These are phyloP conservation scores for Ochropleura leucogaster DNA, from an alignment of 2,888 invertebrate genomes.

Conservation along the genomic window DNA sequence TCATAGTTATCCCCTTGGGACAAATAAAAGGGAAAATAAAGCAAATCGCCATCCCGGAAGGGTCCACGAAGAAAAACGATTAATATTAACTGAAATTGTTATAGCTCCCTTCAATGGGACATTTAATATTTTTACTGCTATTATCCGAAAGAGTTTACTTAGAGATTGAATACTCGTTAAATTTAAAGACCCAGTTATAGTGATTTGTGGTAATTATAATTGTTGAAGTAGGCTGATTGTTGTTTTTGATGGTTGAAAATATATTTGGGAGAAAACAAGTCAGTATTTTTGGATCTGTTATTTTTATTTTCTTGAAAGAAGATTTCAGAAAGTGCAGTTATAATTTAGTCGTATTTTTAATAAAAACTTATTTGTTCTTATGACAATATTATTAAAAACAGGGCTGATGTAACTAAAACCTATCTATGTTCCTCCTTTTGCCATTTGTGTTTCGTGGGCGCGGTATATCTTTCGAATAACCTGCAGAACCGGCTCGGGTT, in stretches of 20 bases:
- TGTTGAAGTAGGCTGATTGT: slow-evolving; percentile 53
- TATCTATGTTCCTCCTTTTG: too few species aligned
- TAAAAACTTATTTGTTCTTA: not conserved
- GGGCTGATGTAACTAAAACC: too few species aligned
- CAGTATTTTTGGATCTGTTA: not conserved
- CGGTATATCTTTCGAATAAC: too few species aligned
- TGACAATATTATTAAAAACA: not conserved
- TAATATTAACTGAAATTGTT: slow-evolving; percentile 90
- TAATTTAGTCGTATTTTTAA: not conserved
- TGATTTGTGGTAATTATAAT: slow-evolving; percentile 67
- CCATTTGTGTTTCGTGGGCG: too few species aligned
- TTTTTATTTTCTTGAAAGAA: not conserved
- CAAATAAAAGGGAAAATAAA: slow-evolving; percentile 89
- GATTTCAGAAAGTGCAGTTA: not conserved
- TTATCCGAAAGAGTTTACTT: slow-evolving; percentile 85
- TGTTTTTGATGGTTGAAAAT: slow-evolving; percentile 17
- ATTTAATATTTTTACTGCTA: slow-evolving; percentile 88
- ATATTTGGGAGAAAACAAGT: slow-evolving; percentile 26
- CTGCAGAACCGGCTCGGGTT: too few species aligned
- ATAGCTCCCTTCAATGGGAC: slow-evolving; percentile 83
- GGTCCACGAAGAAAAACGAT: slow-evolving; percentile 90
- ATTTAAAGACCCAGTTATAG: slow-evolving; percentile 55
- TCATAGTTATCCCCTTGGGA: slow-evolving; percentile 88
- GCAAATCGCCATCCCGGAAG: slow-evolving; percentile 86
- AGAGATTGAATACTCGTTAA: slow-evolving; percentile 77